These are phyloP conservation scores for Drosophila gaucha DNA, from an alignment of 2,888 invertebrate genomes.

Conservation along the genomic window DNA sequence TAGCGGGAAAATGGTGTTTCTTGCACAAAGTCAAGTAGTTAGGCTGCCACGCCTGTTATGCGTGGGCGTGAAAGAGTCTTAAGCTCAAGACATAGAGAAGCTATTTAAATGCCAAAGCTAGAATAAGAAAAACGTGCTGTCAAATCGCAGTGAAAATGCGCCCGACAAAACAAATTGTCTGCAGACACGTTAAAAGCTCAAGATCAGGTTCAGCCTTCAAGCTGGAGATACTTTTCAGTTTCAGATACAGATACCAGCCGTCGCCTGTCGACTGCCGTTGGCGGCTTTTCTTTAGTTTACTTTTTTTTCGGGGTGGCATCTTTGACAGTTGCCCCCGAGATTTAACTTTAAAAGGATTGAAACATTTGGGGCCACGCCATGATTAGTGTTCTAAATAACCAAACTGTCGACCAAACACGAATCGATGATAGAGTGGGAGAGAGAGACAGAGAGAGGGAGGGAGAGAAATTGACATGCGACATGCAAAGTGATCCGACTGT, in stretches of 20 bases:
- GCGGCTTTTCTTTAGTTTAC: slow-evolving; percentile 43
- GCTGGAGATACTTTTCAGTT: slow-evolving; percentile 4
- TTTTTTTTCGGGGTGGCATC: slow-evolving; percentile 8
- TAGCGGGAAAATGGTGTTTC: slow-evolving; percentile 19
- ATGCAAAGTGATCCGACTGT: slow-evolving; percentile 62
- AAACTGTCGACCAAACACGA: slow-evolving; percentile 55
- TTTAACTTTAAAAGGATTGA: slow-evolving; percentile 60
- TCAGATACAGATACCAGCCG: slow-evolving; percentile 18
- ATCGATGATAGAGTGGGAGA: slow-evolving; percentile 28
- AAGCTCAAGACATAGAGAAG: slow-evolving; percentile 18
- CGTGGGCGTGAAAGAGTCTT: slow-evolving; percentile 36
- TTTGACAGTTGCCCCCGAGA: slow-evolving; percentile 52
- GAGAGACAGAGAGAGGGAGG: not conserved
- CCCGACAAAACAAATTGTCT: slow-evolving; percentile 72
- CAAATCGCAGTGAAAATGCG: slow-evolving; percentile 51
- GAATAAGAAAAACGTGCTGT: slow-evolving; percentile 32
- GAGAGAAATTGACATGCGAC: slow-evolving; percentile 65
- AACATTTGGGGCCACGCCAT: slow-evolving; percentile 66
- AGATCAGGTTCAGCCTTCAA: slow-evolving; percentile 53
- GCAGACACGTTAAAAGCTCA: slow-evolving; percentile 56
- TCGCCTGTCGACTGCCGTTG: slow-evolving; percentile 55
- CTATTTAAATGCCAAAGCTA: slow-evolving; percentile 36
- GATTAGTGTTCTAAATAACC: slow-evolving; percentile 76
- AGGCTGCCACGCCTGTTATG: slow-evolving; percentile 11
- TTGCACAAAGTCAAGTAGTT: slow-evolving; percentile 7